phyloP scores from a whole-genome alignment of 92 coral and sea anemone species.

The Phenganax marumi region DNA sequence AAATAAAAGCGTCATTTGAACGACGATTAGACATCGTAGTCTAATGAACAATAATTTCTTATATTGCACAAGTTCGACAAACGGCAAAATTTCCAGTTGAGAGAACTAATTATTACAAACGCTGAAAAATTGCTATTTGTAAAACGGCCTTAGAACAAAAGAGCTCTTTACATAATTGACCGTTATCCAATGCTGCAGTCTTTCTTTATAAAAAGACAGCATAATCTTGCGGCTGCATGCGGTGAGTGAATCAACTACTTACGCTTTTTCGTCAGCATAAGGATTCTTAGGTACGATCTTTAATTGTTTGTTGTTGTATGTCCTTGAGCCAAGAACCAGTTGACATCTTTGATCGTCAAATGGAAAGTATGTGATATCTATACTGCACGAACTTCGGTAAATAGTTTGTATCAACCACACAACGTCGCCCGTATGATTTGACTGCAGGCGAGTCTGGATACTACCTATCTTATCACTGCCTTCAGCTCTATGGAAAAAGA shows the following conservation, averaged over 20 bases:
- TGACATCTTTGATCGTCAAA: slow-evolving; percentile 75
- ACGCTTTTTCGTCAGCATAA: slow-evolving; percentile 61
- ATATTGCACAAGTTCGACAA: too few relatives aligned
- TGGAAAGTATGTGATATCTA: slow-evolving; percentile 74
- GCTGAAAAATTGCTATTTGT: too few relatives aligned
- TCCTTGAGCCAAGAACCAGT: slow-evolving; percentile 66
- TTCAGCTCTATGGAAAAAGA: slow-evolving; percentile 41
- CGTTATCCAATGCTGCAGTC: too few relatives aligned
- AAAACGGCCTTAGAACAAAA: too few relatives aligned
- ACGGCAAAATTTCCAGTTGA: too few relatives aligned
- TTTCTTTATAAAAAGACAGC: too few relatives aligned
- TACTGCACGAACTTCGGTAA: slow-evolving; percentile 68
- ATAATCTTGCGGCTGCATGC: not conserved
- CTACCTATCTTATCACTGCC: slow-evolving; percentile 52
- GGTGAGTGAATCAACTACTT: slow-evolving; percentile 22
- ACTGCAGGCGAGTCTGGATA: slow-evolving; percentile 52
- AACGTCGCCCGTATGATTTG: slow-evolving; percentile 61
- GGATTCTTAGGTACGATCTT: slow-evolving; percentile 52
- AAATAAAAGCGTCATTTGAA: too few relatives aligned
- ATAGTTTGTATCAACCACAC: slow-evolving; percentile 66
- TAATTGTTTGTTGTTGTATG: slow-evolving; percentile 52
- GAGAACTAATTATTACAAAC: too few relatives aligned
- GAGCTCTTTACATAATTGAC: too few relatives aligned
- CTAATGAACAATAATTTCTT: too few relatives aligned
- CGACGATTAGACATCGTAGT: too few relatives aligned